Conservation (phyloP, 2,888 invertebrate genomes). For the Acleris laterana region DNA sequence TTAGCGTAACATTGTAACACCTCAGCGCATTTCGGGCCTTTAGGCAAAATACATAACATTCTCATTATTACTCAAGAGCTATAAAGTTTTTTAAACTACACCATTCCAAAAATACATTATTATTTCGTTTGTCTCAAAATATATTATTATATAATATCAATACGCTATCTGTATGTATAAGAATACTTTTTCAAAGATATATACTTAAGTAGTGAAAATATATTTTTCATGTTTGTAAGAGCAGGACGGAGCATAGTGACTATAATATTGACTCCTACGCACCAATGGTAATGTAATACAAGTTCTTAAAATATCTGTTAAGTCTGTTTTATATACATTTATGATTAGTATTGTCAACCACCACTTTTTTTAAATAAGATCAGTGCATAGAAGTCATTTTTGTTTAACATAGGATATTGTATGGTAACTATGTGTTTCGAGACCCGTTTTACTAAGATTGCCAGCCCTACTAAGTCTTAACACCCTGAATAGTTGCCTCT, state of each 20-base stretch:
- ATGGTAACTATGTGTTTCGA: conserved; percentile 80
- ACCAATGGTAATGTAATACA: conserved; percentile 36
- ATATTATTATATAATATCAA: conserved; percentile 7
- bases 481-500: background rate
- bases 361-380: background rate
- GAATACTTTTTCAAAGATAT: conserved; percentile 42
- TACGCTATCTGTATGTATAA: conserved; percentile 40
- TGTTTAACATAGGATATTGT: conserved; percentile 68
- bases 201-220: conserved; percentile 50
- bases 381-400: conserved; percentile 37
- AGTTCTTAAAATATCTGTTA: too few relatives aligned
- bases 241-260: conserved; percentile 64
- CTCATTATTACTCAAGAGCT: conserved; percentile 7
- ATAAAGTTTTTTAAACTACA: conserved; percentile 18
- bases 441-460: conserved; percentile 70
- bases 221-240: conserved; percentile 51
- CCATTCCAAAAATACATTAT: conserved; percentile 1
- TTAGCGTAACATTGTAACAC: conserved; percentile 3
- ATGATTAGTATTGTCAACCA: too few relatives aligned
- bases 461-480: conserved; percentile 51
- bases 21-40: conserved; percentile 22
- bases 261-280: conserved; percentile 56
- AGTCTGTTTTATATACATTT: too few relatives aligned
- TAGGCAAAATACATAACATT: conserved; percentile 23
- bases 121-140: conserved; percentile 8